Base-by-base conservation (phyloP, 2,888 invertebrate species). In the Agriotes lineatus region DNA sequence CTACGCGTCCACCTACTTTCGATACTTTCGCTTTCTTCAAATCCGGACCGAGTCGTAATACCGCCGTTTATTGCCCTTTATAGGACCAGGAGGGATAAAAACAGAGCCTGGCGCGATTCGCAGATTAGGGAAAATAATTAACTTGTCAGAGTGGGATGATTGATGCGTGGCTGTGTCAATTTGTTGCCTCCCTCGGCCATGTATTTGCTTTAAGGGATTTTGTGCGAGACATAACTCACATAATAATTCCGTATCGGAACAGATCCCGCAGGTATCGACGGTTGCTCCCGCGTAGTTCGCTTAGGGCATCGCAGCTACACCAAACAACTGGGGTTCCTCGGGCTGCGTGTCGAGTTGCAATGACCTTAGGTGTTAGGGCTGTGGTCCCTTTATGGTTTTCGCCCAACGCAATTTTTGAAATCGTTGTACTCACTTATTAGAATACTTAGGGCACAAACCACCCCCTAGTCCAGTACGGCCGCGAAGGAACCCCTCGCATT, bases 221-320 rank as follows among this genome's bases (percentile, higher is more conserved):
- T 35, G 35, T 16, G 16, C 59, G 16, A 60, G 59, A 45, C 59
- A 48, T 48, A 30, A 60, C 44, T 48, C 48, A 9, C 33, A 3
- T 42, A 58, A 25, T 54, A 56, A 45, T 50, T 37, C 35, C 22
- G 50, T 45, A 37, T 20, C 25, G 12, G 50, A 10, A 16, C 30
- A 14, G 9, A 35, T 63, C 54, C 63, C 63, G 2, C 42, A 63
- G 63, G 63, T 54, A 56, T 56, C 19, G 63, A 45, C 45, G 56
- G 63, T 63, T 56, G 56, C 63, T 63, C 44, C 7, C 54, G 45
- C 54, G 63, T 56, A 63, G 63, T 63, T 56, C 54, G 44, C 44
- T 45, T 18, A 25, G 56, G 45, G 56, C 63, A 56, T 52, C 56
- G 52, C 44, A 63, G 56, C 56, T 63, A 63, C 52, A 63, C 35